Evolutionary conservation across 1,140 invertebrate species (phyloP).

Genomic region (Ridgeia piscesae): DNA sequence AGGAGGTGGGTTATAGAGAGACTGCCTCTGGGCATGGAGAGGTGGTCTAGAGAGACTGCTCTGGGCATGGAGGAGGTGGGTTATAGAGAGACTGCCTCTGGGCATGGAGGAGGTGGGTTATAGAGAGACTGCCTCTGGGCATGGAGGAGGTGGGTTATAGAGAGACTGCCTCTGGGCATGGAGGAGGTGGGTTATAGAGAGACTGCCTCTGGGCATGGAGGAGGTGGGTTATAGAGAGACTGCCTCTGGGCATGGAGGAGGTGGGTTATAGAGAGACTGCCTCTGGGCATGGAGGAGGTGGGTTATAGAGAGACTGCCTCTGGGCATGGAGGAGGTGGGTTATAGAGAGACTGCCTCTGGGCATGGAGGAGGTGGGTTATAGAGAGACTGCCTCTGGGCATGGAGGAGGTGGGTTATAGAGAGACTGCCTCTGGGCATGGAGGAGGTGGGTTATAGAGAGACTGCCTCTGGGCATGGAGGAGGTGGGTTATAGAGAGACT

Average conservation of each 20-base stretch:
- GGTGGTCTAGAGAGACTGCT: neutral
- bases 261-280: neutral
- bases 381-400: no score
- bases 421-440: slow-evolving; percentile 2
- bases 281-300: slow-evolving; percentile 24
- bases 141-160: slow-evolving; percentile 19
- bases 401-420: no score
- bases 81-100: neutral
- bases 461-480: no score
- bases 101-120: no score
- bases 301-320: neutral
- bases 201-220: slow-evolving; percentile 12
- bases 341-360: neutral
- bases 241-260: no score
- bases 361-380: slow-evolving; percentile 21
- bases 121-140: neutral
- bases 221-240: slow-evolving; percentile 10
- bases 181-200: no score
- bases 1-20: slow-evolving; percentile 15
- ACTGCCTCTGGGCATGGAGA: no score
- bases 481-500: no score
- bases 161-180: no score
- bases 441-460: slow-evolving; percentile 15
- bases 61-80: slow-evolving; percentile 23
- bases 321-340: no score